Evolutionary conservation across 2,797 vertebrate genomes (phyloP).

Genomic region (Potorous gilbertii): DNA sequence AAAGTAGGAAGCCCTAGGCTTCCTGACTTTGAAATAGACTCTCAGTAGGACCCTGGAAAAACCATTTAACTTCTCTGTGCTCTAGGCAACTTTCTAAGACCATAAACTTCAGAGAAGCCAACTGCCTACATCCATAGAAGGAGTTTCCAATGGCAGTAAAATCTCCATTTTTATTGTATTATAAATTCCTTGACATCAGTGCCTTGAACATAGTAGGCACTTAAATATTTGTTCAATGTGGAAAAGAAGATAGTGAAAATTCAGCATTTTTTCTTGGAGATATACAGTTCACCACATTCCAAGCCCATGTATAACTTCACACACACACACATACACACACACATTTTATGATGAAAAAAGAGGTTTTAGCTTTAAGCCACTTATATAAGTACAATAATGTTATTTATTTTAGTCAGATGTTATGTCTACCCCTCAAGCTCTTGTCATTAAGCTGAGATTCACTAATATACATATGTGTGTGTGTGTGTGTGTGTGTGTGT

Average conservation of each 20-base stretch:
- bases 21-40: background rate
- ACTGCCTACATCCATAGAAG: background rate
- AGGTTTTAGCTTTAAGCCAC: constrained; percentile 7
- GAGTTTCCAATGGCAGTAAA: background rate
- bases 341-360: constrained; percentile 18
- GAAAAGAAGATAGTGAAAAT: background rate
- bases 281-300: constrained; percentile 16
- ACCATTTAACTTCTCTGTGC: background rate
- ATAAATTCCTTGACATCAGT: background rate
- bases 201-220: background rate
- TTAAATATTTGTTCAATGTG: background rate
- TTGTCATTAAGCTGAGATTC: constrained; percentile 54
- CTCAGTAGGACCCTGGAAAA: background rate
- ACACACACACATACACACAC: background rate
- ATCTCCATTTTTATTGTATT: background rate
- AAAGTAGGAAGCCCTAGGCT: background rate
- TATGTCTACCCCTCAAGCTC: constrained; percentile 19
- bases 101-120: background rate
- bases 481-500: no score
- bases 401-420: constrained; percentile 15
- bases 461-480: no score
- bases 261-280: constrained; percentile 15
- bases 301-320: constrained; percentile 16
- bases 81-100: background rate
- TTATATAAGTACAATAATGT: constrained; percentile 45